phyloP scores from a whole-genome alignment of 2,797 vertebrate genomes.

The Dicrostonyx torquatus region DNA sequence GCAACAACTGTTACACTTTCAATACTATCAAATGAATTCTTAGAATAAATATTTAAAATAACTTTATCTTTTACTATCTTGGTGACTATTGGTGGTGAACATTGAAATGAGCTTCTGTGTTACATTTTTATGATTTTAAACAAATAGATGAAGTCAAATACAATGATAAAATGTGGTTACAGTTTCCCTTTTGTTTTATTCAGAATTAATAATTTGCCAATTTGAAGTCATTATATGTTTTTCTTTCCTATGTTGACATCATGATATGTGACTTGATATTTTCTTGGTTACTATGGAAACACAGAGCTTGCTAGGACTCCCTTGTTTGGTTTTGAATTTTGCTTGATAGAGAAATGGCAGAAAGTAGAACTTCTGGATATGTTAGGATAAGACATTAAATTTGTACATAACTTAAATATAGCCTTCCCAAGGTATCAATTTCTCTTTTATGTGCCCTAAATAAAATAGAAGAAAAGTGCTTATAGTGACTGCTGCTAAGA shows the following conservation, averaged over 20 bases:
- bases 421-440: not conserved
- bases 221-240: constrained; percentile 39
- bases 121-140: constrained; percentile 38
- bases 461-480: constrained; percentile 11
- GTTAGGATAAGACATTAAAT: constrained; percentile 44
- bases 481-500: not conserved
- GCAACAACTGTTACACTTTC: constrained; percentile 23
- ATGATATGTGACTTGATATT: constrained; percentile 38
- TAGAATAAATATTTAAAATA: constrained; percentile 47
- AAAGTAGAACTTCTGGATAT: constrained; percentile 31
- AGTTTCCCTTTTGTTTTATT: constrained; percentile 50
- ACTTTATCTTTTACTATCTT: constrained; percentile 47
- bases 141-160: not conserved
- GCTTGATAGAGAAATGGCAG: constrained; percentile 35
- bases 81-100: no score
- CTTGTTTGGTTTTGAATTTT: constrained; percentile 49
- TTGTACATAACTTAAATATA: constrained; percentile 11
- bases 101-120: not conserved
- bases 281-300: constrained; percentile 49
- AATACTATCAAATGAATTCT: not conserved
- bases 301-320: constrained; percentile 8
- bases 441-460: not conserved
- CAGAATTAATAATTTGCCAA: constrained; percentile 58
- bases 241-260: constrained; percentile 49
- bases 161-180: constrained; percentile 16